phyloP scores from a whole-genome alignment of 2,797 vertebrate genomes.

The Gouania willdenowi region DNA sequence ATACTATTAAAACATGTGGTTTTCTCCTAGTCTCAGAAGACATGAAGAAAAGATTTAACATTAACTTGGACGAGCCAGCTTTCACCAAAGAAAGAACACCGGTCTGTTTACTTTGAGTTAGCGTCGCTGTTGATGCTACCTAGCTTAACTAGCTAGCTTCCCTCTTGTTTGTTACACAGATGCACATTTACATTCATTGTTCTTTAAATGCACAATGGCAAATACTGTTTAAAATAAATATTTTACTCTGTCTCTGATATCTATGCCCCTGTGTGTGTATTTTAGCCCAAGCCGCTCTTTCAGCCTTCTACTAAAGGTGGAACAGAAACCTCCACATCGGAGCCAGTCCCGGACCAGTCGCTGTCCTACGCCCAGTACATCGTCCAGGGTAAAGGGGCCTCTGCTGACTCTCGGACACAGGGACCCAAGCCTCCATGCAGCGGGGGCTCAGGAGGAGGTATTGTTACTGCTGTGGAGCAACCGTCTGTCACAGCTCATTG shows the following conservation, averaged over 20 bases:
- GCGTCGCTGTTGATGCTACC: neutral
- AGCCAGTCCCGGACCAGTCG: constrained; percentile 21
- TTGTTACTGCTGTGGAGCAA: neutral
- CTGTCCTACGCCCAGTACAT: constrained; percentile 75
- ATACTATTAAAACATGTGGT: no score
- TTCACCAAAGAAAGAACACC: constrained; percentile 70
- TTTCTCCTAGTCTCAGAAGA: no score
- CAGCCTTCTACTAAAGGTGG: constrained; percentile 51
- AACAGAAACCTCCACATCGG: constrained; percentile 10
- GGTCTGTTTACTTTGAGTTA: constrained; percentile 52
- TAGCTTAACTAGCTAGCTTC: neutral
- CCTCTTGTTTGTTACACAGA: no score
- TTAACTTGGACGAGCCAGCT: constrained; percentile 72
- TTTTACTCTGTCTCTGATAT: no score
- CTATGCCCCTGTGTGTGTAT: neutral
- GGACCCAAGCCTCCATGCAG: constrained; percentile 3
- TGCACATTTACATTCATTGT: no score
- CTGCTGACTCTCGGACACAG: constrained; percentile 10
- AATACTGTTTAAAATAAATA: no score
- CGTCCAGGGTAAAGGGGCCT: constrained; percentile 60
- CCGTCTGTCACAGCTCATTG: neutral
- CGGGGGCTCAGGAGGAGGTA: neutral
- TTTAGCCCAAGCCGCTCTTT: constrained; percentile 71
- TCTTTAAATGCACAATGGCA: no score
- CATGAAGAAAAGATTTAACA: constrained; percentile 72